phyloP scores from a whole-genome alignment of 2,797 vertebrate genomes.

The Gallinago nigripennis region DNA sequence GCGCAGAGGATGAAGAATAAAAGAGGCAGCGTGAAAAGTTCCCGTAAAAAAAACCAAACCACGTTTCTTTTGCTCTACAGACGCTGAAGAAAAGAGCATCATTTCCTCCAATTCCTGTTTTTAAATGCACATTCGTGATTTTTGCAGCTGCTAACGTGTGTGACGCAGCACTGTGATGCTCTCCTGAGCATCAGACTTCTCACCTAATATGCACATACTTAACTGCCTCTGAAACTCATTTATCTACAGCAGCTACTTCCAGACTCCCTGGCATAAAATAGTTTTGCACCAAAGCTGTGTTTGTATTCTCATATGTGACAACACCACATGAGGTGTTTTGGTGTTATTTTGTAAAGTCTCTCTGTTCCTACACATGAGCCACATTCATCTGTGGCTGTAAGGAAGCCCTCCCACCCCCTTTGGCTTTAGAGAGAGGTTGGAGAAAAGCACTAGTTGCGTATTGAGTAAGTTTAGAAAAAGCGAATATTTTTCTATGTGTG shows the following conservation, averaged over 20 bases:
- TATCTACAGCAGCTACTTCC: constrained; percentile 40
- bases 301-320: constrained; percentile 52
- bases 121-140: background rate
- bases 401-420: background rate
- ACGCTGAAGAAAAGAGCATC: background rate
- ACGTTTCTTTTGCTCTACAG: background rate
- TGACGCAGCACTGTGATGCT: rapidly evolving
- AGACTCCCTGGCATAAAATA: constrained; percentile 37
- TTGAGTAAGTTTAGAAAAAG: background rate
- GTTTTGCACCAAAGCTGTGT: constrained; percentile 59
- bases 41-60: background rate
- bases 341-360: constrained; percentile 42
- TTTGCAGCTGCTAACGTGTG: background rate
- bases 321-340: constrained; percentile 50
- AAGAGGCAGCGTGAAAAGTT: background rate
- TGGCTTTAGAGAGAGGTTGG: background rate
- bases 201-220: constrained; percentile 37
- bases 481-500: background rate
- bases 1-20: background rate
- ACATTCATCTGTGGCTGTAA: background rate
- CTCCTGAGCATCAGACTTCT: constrained; percentile 31
- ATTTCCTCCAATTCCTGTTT: background rate
- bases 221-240: constrained; percentile 21
- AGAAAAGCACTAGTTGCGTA: background rate
- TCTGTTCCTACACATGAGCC: constrained; percentile 3